Evolutionary conservation across 1,140 invertebrate genomes (phyloP).

Genomic region (Globodera rostochiensis): DNA sequence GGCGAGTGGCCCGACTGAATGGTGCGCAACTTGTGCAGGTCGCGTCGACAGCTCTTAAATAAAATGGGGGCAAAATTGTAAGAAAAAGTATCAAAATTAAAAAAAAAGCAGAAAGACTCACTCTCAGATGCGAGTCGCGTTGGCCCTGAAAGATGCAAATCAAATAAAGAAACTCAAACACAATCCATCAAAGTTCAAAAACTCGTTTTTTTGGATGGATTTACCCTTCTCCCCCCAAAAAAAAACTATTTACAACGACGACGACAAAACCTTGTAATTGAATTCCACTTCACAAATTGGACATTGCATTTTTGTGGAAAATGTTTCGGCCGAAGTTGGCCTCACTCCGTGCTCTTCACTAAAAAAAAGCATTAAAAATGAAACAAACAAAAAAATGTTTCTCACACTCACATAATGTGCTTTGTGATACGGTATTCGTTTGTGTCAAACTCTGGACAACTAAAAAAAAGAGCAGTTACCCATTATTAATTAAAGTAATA

Average conservation of each 20-base stretch:
- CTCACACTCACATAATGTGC: conserved; percentile 58
- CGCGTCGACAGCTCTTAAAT: conserved; percentile 15
- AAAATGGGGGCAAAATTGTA: background rate
- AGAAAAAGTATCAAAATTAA: background rate
- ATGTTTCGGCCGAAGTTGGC: conserved; percentile 51
- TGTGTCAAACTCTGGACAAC: conserved; percentile 60
- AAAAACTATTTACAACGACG: no score
- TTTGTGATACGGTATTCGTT: conserved; percentile 56
- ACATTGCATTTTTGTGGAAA: conserved; percentile 49
- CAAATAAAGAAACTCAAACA: background rate
- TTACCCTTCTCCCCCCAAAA: no score
- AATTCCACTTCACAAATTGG: conserved; percentile 56
- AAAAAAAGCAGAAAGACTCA: background rate
- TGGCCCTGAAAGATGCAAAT: conserved; percentile 43
- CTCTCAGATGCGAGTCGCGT: conserved; percentile 48
- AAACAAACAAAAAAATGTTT: background rate
- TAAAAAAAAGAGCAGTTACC: background rate
- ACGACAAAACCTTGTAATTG: conserved; percentile 21
- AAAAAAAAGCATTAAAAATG: conserved; percentile 31
- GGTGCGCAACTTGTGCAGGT: conserved; percentile 19
- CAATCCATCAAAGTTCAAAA: no score
- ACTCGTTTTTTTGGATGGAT: no score
- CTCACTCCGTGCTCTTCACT: conserved; percentile 55
- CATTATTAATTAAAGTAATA: no score
- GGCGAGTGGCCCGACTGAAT: conserved; percentile 34